Percentiles rank a stretch among this genome's conserved stretches.
These are phyloP conservation scores for Myotis myotis DNA, from an alignment of 2,797 vertebrate genomes.

Conservation along the genomic window DNA sequence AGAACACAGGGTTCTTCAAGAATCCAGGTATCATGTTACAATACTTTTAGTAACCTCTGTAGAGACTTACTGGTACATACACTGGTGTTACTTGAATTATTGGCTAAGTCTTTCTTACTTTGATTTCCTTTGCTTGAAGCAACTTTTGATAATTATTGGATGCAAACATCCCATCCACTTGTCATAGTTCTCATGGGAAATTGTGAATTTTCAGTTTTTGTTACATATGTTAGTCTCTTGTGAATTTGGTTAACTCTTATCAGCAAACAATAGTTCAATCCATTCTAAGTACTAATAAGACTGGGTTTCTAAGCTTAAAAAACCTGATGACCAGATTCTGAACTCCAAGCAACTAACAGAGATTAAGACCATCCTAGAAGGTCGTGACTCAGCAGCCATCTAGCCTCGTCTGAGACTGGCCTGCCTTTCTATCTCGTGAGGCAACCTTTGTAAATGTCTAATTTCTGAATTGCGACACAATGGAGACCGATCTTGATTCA, in stretches of 20 bases:
- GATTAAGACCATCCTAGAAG: background rate
- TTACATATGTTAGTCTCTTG: background rate
- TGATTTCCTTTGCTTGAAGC: background rate
- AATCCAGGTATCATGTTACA: background rate
- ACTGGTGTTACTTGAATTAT: background rate
- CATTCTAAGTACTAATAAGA: background rate
- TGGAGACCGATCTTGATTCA: background rate
- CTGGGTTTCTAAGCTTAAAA: background rate
- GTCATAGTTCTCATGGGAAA: background rate
- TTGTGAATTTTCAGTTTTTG: background rate
- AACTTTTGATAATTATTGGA: constrained; percentile 2
- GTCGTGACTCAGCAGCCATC: background rate
- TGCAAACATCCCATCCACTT: background rate
- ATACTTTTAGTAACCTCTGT: background rate
- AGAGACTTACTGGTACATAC: background rate
- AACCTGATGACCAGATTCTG: background rate
- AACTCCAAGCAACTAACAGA: background rate
- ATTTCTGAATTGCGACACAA: background rate
- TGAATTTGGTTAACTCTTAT: background rate
- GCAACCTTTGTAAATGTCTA: background rate
- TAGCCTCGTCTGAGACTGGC: background rate
- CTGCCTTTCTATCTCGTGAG: background rate
- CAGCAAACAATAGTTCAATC: background rate
- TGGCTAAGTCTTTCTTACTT: background rate
- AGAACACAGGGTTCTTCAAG: background rate